Evolutionary conservation across 2,113 vertebrate species (phyloP).

Genomic region (Myocastor coypus): DNA sequence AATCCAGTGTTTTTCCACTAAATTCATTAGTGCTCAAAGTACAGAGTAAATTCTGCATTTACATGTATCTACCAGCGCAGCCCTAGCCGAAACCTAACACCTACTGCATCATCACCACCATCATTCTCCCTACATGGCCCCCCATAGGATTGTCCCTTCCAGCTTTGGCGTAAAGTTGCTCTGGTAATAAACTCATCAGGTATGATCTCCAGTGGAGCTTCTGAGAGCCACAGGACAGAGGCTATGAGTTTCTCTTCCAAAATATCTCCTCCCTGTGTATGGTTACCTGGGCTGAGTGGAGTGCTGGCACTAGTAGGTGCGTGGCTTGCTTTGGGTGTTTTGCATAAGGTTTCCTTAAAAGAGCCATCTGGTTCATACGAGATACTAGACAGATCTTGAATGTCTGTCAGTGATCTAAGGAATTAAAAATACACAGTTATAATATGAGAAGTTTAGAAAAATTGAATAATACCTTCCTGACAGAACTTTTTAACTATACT

Average conservation of each 20-base stretch:
- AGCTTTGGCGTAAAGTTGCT: constrained; percentile 8
- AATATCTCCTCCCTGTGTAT: not conserved
- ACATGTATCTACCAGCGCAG: not conserved
- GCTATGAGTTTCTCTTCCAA: not conserved
- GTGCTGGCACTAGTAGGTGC: constrained; percentile 85
- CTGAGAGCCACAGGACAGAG: not conserved
- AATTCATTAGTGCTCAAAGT: not conserved
- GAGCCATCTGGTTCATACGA: constrained; percentile 75
- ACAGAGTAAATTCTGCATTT: not conserved
- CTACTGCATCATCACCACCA: not conserved
- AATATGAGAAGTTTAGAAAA: constrained; percentile 53
- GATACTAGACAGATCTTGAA: constrained; percentile 89
- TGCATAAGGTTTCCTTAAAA: constrained; percentile 48
- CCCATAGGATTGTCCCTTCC: not conserved
- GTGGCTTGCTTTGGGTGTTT: constrained; percentile 71
- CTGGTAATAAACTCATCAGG: not conserved
- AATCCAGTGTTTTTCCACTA: not conserved
- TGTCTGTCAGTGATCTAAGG: constrained; percentile 85
- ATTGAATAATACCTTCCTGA: not conserved
- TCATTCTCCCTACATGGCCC: not conserved
- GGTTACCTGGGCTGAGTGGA: constrained; percentile 85
- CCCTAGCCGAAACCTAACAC: not conserved
- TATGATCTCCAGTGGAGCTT: not conserved
- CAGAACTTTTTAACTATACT: not conserved
- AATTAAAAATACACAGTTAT: constrained; percentile 59